Conservation (phyloP, 35 echinoderm and acorn worm species). For the Lytechinus variegatus region DNA sequence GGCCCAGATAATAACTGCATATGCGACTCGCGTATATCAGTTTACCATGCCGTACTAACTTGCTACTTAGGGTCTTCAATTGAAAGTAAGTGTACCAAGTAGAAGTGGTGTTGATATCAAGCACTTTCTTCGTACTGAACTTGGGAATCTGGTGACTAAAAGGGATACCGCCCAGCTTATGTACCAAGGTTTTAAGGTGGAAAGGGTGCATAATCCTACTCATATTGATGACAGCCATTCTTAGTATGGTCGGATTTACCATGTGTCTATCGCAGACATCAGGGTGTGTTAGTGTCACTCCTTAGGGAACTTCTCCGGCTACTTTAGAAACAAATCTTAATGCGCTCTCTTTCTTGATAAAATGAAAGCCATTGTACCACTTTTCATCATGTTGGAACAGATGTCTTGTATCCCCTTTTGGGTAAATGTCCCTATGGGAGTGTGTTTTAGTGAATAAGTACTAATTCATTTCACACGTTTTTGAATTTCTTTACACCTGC, state of each 20-base stretch:
- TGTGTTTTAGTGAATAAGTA: background rate
- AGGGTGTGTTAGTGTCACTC: background rate
- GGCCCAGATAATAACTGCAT: background rate
- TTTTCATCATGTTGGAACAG: background rate
- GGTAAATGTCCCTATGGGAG: background rate
- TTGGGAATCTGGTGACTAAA: background rate
- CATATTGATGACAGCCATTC: background rate
- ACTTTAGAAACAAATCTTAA: background rate
- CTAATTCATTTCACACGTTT: background rate
- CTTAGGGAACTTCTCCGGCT: background rate
- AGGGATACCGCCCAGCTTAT: background rate
- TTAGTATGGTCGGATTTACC: background rate
- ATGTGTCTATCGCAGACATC: background rate
- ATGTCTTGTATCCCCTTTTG: background rate
- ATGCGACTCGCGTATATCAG: background rate
- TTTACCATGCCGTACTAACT: background rate
- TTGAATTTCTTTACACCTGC: background rate
- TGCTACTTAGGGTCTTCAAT: slow-evolving; percentile 14
- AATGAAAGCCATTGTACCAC: background rate
- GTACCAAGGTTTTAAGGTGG: background rate
- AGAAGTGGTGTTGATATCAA: background rate
- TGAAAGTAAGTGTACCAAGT: background rate
- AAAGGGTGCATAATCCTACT: background rate
- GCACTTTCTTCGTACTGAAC: background rate
- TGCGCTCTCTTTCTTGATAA: background rate